Conservation (phyloP, 2,888 invertebrate genomes). For the Corbicula japonica region DNA sequence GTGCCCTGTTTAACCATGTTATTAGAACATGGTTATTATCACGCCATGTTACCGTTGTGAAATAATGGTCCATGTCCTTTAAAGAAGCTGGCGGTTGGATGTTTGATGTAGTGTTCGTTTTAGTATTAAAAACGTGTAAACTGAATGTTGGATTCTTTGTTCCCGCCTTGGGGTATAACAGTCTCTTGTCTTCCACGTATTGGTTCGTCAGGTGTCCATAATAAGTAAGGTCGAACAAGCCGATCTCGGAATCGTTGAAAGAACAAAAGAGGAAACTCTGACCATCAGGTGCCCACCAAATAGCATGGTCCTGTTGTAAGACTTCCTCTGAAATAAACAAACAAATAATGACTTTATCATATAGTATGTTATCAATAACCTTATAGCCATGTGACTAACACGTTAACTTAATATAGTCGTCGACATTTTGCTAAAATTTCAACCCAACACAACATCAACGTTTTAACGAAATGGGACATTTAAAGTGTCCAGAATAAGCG, state of each 20-base stretch:
- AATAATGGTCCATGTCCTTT: slow-evolving; percentile 91
- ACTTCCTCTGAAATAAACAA: slow-evolving; percentile 92
- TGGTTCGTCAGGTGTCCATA: slow-evolving; percentile 78
- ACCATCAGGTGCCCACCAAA: slow-evolving; percentile 96
- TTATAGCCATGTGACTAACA: too few relatives aligned
- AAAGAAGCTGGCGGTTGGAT: slow-evolving; percentile 74
- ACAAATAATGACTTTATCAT: not conserved
- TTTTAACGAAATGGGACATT: too few relatives aligned
- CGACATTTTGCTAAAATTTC: too few relatives aligned
- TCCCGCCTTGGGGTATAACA: slow-evolving; percentile 85
- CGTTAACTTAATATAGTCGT: too few relatives aligned
- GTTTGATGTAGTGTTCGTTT: slow-evolving; percentile 79
- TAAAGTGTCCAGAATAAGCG: too few relatives aligned
- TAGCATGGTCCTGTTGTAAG: slow-evolving; percentile 92
- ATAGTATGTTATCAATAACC: too few relatives aligned
- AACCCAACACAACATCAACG: too few relatives aligned
- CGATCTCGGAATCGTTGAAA: slow-evolving; percentile 83
- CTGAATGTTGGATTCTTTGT: slow-evolving; percentile 92
- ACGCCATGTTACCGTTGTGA: slow-evolving; percentile 96
- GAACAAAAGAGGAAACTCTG: slow-evolving; percentile 90
- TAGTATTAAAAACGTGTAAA: slow-evolving; percentile 93
- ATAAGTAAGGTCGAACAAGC: slow-evolving; percentile 60
- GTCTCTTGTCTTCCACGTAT: slow-evolving; percentile 74
- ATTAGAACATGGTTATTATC: slow-evolving; percentile 93
- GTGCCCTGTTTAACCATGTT: slow-evolving; percentile 97